phyloP scores from a whole-genome alignment of 1,140 invertebrate genomes.

The Lepidostoma basale region DNA sequence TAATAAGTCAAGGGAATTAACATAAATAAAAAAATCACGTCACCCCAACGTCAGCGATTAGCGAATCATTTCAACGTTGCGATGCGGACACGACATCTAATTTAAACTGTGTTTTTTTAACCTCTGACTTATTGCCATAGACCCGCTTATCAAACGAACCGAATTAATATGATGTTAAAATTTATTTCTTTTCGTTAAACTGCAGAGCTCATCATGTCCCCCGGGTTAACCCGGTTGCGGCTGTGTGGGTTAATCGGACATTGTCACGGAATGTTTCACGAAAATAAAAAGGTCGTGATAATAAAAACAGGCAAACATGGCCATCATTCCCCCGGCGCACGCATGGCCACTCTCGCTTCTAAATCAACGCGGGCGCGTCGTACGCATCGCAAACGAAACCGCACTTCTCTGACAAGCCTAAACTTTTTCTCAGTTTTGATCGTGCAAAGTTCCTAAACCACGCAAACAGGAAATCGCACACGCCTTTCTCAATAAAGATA shows the following conservation, averaged over 20 bases:
- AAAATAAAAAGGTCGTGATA: conserved; percentile 4
- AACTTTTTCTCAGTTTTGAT: too few species aligned
- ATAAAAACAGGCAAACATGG: neutral
- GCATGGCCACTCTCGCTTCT: too few species aligned
- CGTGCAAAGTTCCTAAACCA: too few species aligned
- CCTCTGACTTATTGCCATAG: neutral
- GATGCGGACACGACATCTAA: neutral
- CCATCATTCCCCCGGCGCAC: neutral
- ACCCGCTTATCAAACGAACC: neutral
- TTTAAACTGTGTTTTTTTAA: neutral
- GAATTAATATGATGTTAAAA: conserved; percentile 3
- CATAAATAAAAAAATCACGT: too few species aligned
- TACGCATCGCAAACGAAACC: too few species aligned
- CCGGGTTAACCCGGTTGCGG: neutral
- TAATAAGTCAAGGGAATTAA: too few species aligned
- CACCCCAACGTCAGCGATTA: too few species aligned
- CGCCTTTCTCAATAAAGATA: too few species aligned
- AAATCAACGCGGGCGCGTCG: too few species aligned
- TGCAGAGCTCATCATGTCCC: neutral
- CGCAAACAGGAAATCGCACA: too few species aligned
- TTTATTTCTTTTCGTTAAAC: conserved; percentile 1
- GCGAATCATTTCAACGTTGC: too few species aligned
- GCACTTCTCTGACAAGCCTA: too few species aligned
- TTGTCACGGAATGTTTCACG: conserved; percentile 11
- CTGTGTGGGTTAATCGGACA: conserved; percentile 2